A percentile compares a stretch with the other conserved stretches of the same genome.
phyloP scores from a whole-genome alignment of 2,113 vertebrate genomes.

The Periophthalmodon schlosseri region DNA sequence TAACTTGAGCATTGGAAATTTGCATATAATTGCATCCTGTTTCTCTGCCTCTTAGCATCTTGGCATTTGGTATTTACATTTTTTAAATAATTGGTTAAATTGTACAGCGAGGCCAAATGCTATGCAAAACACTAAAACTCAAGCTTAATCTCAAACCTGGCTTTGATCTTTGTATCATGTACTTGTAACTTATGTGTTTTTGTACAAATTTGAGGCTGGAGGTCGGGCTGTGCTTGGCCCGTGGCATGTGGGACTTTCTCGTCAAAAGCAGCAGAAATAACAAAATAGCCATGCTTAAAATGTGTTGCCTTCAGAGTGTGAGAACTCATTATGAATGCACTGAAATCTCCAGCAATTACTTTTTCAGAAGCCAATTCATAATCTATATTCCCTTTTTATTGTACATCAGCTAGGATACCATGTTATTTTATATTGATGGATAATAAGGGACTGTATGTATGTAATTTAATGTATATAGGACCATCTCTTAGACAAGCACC shows the following conservation, averaged over 20 bases:
- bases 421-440: conserved; percentile 14
- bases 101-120: conserved; percentile 76
- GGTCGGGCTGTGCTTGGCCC: conserved; percentile 50
- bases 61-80: conserved; percentile 74
- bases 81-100: conserved; percentile 39
- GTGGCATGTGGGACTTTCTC: conserved; percentile 56
- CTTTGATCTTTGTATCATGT: conserved; percentile 51
- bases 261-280: conserved; percentile 61
- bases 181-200: conserved; percentile 31
- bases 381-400: neutral
- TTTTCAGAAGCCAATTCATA: conserved; percentile 43
- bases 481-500: conserved; percentile 60
- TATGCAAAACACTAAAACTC: conserved; percentile 76
- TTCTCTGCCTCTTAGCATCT: neutral
- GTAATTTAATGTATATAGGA: conserved; percentile 50
- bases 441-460: conserved; percentile 31
- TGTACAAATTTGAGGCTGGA: conserved; percentile 58
- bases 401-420: conserved; percentile 8
- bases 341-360: conserved; percentile 55
- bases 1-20: neutral
- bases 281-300: conserved; percentile 70
- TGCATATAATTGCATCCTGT: conserved; percentile 24
- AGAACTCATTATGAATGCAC: conserved; percentile 66
- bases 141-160: conserved; percentile 31
- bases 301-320: conserved; percentile 73